These are phyloP conservation scores for Parelbella ahira DNA, from an alignment of 2,888 invertebrate genomes.

Conservation along the genomic window DNA sequence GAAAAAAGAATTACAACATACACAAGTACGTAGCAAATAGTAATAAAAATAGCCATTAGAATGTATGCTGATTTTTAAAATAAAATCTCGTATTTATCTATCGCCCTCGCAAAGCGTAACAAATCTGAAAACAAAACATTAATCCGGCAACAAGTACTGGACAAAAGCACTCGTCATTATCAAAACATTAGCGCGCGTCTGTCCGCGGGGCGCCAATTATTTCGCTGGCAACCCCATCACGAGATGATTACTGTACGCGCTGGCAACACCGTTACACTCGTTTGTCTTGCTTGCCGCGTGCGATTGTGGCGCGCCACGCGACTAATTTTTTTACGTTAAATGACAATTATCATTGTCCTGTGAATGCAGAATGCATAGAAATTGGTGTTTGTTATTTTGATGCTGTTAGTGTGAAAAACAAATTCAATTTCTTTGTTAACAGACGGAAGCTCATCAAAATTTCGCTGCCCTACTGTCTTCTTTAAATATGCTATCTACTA, in stretches of 20 bases:
- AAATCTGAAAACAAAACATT: slow-evolving; percentile 67
- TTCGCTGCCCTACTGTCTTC: too few species aligned
- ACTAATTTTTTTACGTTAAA: slow-evolving; percentile 31
- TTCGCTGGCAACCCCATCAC: slow-evolving; percentile 68
- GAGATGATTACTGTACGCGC: slow-evolving; percentile 49
- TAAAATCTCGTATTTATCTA: neutral
- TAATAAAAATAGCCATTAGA: too few species aligned
- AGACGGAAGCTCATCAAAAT: too few species aligned
- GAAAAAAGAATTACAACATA: too few species aligned
- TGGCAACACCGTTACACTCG: slow-evolving; percentile 64
- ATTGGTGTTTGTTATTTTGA: slow-evolving; percentile 9
- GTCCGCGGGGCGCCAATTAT: slow-evolving; percentile 78
- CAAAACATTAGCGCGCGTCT: slow-evolving; percentile 70
- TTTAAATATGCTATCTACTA: too few species aligned
- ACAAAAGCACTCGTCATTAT: slow-evolving; percentile 71
- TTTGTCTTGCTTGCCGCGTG: slow-evolving; percentile 62
- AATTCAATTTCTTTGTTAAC: too few species aligned
- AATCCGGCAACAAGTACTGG: slow-evolving; percentile 49
- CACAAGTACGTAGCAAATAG: too few species aligned
- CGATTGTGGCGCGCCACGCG: slow-evolving; percentile 38
- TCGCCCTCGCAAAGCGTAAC: slow-evolving; percentile 44
- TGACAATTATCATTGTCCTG: slow-evolving; percentile 20
- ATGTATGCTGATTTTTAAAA: too few species aligned
- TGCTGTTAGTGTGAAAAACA: too few species aligned
- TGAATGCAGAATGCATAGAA: slow-evolving; percentile 12